These are phyloP conservation scores for Drosophila teissieri DNA, from an alignment of 1,140 invertebrate genomes.

Conservation along the genomic window DNA sequence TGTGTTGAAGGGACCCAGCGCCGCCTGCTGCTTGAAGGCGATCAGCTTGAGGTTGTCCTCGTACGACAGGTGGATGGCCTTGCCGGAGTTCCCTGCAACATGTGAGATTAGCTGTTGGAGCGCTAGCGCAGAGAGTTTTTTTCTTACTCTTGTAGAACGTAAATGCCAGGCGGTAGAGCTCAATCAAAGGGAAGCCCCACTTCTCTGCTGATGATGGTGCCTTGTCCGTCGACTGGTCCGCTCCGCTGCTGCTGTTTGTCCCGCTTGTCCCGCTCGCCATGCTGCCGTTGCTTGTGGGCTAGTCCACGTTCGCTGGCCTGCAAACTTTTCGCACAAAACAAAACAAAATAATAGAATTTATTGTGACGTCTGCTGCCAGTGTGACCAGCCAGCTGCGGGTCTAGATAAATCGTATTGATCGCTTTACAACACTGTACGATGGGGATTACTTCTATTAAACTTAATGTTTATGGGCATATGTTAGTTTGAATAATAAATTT, in stretches of 20 bases:
- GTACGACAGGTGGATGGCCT: conserved; percentile 96
- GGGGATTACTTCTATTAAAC: too few species aligned
- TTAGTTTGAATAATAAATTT: too few species aligned
- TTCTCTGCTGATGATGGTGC: conserved; percentile 64
- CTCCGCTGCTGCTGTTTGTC: conserved; percentile 5
- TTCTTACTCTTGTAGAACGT: conserved; percentile 94
- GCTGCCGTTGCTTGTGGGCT: conserved; percentile 10
- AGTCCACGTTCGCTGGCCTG: conserved; percentile 28
- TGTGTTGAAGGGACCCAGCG: conserved; percentile 92
- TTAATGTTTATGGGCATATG: too few species aligned
- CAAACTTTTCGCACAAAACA: conserved; percentile 62
- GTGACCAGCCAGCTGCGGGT: conserved; percentile 10
- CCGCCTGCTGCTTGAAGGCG: conserved; percentile 96
- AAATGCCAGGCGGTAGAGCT: conserved; percentile 94
- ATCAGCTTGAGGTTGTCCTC: conserved; percentile 96
- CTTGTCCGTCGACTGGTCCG: not conserved
- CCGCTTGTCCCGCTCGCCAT: conserved; percentile 34
- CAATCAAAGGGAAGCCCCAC: conserved; percentile 90
- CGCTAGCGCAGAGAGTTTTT: not conserved
- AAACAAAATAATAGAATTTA: conserved; percentile 54
- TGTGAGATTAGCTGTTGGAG: conserved; percentile 16
- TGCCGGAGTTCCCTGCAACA: conserved; percentile 97
- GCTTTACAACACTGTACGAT: not conserved
- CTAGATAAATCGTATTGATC: not conserved
- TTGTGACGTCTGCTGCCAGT: conserved; percentile 33